Base-by-base conservation (phyloP, 2,113 vertebrate species). In the Proterorhinus semilunaris region DNA sequence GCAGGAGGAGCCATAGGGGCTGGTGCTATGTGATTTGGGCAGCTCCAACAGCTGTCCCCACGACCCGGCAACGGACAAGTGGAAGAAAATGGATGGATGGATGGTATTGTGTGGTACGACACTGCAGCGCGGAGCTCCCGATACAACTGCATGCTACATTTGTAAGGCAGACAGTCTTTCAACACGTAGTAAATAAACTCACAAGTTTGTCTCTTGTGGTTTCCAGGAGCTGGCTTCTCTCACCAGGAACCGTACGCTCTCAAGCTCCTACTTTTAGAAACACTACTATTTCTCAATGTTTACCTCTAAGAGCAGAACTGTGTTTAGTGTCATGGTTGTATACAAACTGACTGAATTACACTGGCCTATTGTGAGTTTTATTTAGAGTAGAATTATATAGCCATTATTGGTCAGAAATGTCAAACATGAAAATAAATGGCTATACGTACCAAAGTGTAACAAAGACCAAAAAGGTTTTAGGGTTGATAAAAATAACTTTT, bases 61-160 rank as follows among this genome's bases (percentile, higher is more conserved):
- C n/a, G n/a, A n/a, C n/a, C n/a, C n/a, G n/a, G n/a, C n/a, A n/a
- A n/a, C n/a, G n/a, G n/a, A n/a, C n/a, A n/a, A n/a, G n/a, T n/a
- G n/a, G n/a, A n/a, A n/a, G n/a, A n/a, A n/a, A n/a, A n/a, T n/a
- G n/a, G n/a, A n/a, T n/a, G n/a, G n/a, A n/a, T n/a, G n/a, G n/a
- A 55, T 21, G 4, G 44, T 62, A 27, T 52, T 77, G 61, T 63
- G 51, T 64, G 72, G 52, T 68, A 68, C 55, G 65, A 36, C 55
- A 27, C 15, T 10, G 10, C 62, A 50, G 69, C 68, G 53, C 63
- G 74, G 55, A 72, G 27, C 6, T 5, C 72, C 71, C 66, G 57
- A n/a, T 47, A 21, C 45, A 54, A 12, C 47, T 12, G 44, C 17
- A 52, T 13, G 13, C 16, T 10, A 47, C 13, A 63, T 63, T 47